Conservation (phyloP, 2,113 vertebrate species). For the Hyperopisus bebe region DNA sequence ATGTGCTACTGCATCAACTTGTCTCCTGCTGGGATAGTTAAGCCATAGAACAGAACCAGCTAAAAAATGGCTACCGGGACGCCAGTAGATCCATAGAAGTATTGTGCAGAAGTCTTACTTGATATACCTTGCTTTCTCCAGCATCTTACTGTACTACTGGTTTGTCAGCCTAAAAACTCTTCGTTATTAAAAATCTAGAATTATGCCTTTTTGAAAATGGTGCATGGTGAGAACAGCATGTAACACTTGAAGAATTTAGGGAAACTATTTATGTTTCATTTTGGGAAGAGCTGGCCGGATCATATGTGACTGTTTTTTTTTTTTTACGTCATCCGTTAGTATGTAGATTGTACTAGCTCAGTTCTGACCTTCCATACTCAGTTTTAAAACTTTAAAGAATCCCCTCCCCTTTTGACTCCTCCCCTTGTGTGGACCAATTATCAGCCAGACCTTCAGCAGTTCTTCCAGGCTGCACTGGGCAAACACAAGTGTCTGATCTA, state of each 20-base stretch:
- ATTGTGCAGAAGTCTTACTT: not conserved
- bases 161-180: not conserved
- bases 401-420: slow-evolving; percentile 42
- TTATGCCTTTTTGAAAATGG: not conserved
- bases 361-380: slow-evolving; percentile 23
- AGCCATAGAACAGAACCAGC: not conserved
- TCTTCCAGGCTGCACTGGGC: slow-evolving; percentile 50
- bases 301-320: not conserved
- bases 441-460: slow-evolving; percentile 62
- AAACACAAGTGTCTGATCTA: slow-evolving; percentile 62
- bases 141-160: not conserved
- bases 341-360: no score
- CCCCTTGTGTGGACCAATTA: slow-evolving; percentile 61
- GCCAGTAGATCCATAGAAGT: not conserved
- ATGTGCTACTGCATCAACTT: no score
- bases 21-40: not conserved
- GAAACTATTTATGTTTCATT: not conserved
- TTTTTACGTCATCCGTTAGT: not conserved
- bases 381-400: slow-evolving; percentile 51
- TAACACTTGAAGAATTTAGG: not conserved
- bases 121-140: not conserved
- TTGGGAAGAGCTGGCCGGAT: not conserved
- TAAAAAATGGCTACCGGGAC: not conserved
- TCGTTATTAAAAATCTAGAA: no score
- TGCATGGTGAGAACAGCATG: not conserved